A percentile compares a stretch with the other conserved stretches of the same genome.
Conservation (phyloP, 1,140 invertebrate species). For the Papilio polyxenes region DNA sequence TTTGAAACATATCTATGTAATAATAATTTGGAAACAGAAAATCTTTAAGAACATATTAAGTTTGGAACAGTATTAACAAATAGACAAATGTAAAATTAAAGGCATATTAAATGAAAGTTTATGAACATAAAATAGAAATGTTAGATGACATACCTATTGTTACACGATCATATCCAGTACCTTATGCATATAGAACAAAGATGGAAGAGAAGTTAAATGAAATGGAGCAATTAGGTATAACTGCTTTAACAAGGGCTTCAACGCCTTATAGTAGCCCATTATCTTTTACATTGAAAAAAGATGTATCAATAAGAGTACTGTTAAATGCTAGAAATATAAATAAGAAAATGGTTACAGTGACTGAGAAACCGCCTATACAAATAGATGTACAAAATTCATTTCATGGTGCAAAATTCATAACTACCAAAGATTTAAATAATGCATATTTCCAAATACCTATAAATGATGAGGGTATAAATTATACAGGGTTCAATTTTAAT, state of each 20-base stretch:
- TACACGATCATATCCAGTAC: too few relatives aligned
- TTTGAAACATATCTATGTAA: too few relatives aligned
- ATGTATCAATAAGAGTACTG: constrained; percentile 55
- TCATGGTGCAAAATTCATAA: constrained; percentile 51
- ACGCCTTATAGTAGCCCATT: constrained; percentile 63
- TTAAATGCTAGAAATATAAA: constrained; percentile 63
- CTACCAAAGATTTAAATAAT: constrained; percentile 57
- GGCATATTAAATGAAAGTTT: too few relatives aligned
- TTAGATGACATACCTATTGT: too few relatives aligned
- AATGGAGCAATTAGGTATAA: too few relatives aligned
- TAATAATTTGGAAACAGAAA: too few relatives aligned
- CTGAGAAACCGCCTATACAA: constrained; percentile 50
- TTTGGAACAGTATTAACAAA: too few relatives aligned
- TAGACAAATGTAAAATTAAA: too few relatives aligned
- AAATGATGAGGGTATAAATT: constrained; percentile 47
- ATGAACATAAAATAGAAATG: too few relatives aligned
- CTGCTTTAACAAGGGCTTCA: constrained; percentile 37
- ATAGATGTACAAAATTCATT: constrained; percentile 56
- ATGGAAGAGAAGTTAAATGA: too few relatives aligned
- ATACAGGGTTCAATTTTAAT: constrained; percentile 61
- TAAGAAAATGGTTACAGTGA: constrained; percentile 52
- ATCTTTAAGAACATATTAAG: too few relatives aligned
- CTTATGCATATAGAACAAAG: too few relatives aligned
- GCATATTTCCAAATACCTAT: constrained; percentile 69
- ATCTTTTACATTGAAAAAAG: constrained; percentile 51